These are phyloP conservation scores for Ptiloglossa arizonensis DNA, from an alignment of 1,140 invertebrate genomes.

Conservation along the genomic window DNA sequence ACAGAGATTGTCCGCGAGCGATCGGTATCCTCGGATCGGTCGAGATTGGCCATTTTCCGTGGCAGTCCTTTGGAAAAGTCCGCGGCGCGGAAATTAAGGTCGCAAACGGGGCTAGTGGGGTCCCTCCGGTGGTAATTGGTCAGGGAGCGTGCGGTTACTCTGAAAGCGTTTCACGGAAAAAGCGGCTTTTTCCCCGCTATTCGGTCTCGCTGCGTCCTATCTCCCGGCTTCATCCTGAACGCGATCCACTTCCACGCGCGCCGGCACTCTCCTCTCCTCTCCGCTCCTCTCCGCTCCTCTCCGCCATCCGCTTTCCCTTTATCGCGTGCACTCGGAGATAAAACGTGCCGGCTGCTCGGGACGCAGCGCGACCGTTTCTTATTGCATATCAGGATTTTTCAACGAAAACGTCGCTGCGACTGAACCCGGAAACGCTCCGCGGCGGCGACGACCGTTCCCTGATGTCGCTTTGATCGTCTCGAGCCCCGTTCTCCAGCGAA, in stretches of 20 bases:
- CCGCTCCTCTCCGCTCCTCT: no score
- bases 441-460: background rate
- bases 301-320: background rate
- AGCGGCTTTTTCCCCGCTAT: no score
- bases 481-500: no score
- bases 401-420: background rate
- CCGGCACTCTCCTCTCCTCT: background rate
- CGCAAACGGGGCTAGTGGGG: background rate
- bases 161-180: conserved; percentile 8
- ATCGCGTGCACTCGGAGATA: background rate
- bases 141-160: conserved; percentile 4
- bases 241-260: background rate
- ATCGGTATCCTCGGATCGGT: background rate
- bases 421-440: background rate
- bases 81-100: background rate
- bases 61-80: background rate
- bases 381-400: conserved; percentile 6
- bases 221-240: background rate
- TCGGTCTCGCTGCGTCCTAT: no score
- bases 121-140: conserved; percentile 32
- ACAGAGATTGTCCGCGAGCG: no score
- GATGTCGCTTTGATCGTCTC: background rate
- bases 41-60: no score
- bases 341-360: background rate
- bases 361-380: conserved; percentile 10